Base-by-base conservation (phyloP, 1,140 invertebrate genomes). In the Galleria mellonella region DNA sequence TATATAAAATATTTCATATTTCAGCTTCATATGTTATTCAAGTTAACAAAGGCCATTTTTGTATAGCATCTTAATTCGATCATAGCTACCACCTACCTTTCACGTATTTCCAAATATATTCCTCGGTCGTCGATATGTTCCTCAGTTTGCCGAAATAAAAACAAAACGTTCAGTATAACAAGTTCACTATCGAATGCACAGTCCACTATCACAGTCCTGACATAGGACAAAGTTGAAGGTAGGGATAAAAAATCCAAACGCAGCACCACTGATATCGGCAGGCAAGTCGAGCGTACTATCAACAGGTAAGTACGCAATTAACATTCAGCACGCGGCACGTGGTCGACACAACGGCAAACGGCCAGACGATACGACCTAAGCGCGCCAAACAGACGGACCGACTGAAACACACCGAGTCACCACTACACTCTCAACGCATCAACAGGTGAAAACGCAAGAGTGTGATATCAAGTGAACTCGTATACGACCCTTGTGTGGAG, bases 391-490 rank as follows among this genome's bases (percentile, higher is more conserved):
- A 66, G 57, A 51, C 66, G 55, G 60, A 28, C 39, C 66, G 69
- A 77, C 71, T 74, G 73, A 77, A 67, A 65, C 59, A 52, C 53
- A 23, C 61, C 64, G 68, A 64, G 49, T 71, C 69, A 76, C 72
- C 61, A 55, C 62, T 61, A 72, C 75, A 78, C 64, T 57, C 72
- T 61, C 72, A 64, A 44, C 55, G 51, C 55, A 55, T 66, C 65
- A 69, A 78, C 79, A 83, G 79, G 76, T 83, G 79, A 83, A 79
- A 81, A 78, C 71, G 73, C 72, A 68, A 68, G 67, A 67, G 74
- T 79, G 75, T 72, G 68, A 62, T 72, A 72, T 74, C 64, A 49
- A 71, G 35, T 66, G 58, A 62, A 59, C 72, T 69, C 63, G 63
- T 51, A 62, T 45, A 40, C 70, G 71, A 76, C 73, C 72, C 61